Percentiles rank a stretch among this genome's conserved stretches.
Evolutionary conservation across 2,113 vertebrate genomes (phyloP).

Genomic region (Macheiramphus alcinus): DNA sequence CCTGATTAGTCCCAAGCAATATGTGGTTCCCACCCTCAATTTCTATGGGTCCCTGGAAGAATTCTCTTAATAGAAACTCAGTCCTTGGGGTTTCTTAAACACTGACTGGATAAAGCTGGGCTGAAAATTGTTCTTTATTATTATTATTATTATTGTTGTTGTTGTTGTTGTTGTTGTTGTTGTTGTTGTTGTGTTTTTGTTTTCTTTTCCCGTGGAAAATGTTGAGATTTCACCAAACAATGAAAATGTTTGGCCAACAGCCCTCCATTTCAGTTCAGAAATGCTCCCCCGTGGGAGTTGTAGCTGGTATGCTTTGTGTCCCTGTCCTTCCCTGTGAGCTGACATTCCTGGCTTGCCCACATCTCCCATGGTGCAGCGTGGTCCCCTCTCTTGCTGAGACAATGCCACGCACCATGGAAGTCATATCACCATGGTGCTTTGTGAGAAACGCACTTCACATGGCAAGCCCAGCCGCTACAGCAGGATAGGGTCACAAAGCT

Average conservation of each 20-base stretch:
- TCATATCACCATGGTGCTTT: not conserved
- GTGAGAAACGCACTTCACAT: not conserved
- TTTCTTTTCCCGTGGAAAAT: constrained; percentile 51
- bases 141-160: not conserved
- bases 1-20: not conserved
- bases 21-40: not conserved
- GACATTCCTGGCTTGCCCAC: constrained; percentile 55
- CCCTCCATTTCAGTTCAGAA: constrained; percentile 48
- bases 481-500: not conserved
- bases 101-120: not conserved
- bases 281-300: not conserved
- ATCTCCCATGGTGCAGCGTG: not conserved
- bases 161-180: not conserved
- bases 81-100: not conserved
- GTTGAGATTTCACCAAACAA: constrained; percentile 55
- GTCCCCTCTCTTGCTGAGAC: constrained; percentile 27
- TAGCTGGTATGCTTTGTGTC: constrained; percentile 58
- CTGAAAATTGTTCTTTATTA: not conserved
- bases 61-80: not conserved
- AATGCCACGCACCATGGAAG: not conserved
- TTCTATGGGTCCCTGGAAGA: not conserved
- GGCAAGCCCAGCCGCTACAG: not conserved
- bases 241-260: constrained; percentile 44
- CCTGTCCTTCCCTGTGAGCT: constrained; percentile 2
- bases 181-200: not conserved